Base-by-base conservation (phyloP, 2,113 vertebrate species). In the Myiagra hebetior region DNA sequence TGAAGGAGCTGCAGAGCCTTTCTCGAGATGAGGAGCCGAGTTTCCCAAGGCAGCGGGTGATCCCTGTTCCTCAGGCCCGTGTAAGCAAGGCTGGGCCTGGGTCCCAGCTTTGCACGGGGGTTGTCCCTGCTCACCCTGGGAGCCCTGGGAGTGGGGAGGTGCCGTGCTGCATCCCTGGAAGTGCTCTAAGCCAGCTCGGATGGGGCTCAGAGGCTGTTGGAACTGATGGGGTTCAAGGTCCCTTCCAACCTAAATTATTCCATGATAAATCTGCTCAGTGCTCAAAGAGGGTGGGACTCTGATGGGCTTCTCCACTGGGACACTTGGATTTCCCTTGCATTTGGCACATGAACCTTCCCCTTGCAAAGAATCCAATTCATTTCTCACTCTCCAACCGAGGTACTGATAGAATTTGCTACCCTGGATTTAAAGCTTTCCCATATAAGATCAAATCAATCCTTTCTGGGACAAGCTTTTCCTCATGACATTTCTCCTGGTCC, bases 221-320 rank as follows among this genome's bases (percentile, higher is more conserved):
- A 35, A 15, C 7, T 0, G 49, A 0, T 47, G 28, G 2, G 1
- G 8, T 67, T 27, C 6, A 4, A 30, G 23, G 31, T 30, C 31
- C 37, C 20, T 59, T 33, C 42, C 72, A 1, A 4, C 21, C 13
- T 7, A 23, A 21, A 21, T 9, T 18, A 2, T 21, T 42, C 76
- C 14, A 0, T 9, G 50, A 13, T 10, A 31, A 80, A 64, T 21
- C 41, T 56, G 5, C 46, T 30, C n/a, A 0, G 1, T 26, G 41
- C 49, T 4, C 5, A 15, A 3, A 2, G 27, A 33, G 35, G 46
- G 22, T 7, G 6, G 30, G 16, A 14, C 9, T 47, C 42, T 6
- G 19, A 19, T 13, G 47, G 24, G 8, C 17, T 30, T 18, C 11
- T 44, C 9, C 76, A 4, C 31, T 10, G 27, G 77, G 47, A 50